Base-by-base conservation (phyloP, 1,140 invertebrate genomes). In the Calephelis nemesis region DNA sequence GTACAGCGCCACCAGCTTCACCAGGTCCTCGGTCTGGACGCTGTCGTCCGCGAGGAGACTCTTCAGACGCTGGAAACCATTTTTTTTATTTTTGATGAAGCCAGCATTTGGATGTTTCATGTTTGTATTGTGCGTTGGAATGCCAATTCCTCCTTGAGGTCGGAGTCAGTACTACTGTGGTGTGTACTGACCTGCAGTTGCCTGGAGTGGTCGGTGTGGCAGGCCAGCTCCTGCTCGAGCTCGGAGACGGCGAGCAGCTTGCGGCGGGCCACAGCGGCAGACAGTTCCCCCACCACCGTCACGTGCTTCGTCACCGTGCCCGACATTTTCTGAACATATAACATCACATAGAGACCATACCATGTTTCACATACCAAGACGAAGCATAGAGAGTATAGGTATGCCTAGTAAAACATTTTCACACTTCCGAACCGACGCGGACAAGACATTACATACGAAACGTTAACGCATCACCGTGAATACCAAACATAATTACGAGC, bases 291-390 rank as follows among this genome's bases (percentile, higher is more conserved):
- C 58, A 99, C 97, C 62, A 99, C 94, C 8, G 97, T 98, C 30
- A 99, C 96, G 92, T 99, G 99, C 92, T 99, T 99, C 3, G 97
- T 96, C 10, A 99, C 98, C 5, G 98, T 99, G 30, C 98, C 98
- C 0, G 98, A 99, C 95, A 99, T 98, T 95, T 99, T 99, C 93
- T 96, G 93, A 71, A 81, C 83, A 69, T 58, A 47, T 12, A 40
- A 63, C 40, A 13, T 63, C 7, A 45, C 42, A 47, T 30, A 39
- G 10, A 45, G 42, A 45, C 42, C 4, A 30, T 30, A 30, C 30
- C 30, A 30, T 30, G 30, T 30, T 30, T 30, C 30, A 30, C 30
- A 30, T 30, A 30, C 3, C 1, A 30, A 30, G 30, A 30, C 30
- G 30, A 30, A 30, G 30, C 30, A 30, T 30, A 30, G 30, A 2